These are phyloP conservation scores for Colaptes auratus DNA, from an alignment of 2,113 vertebrate genomes.

Conservation along the genomic window DNA sequence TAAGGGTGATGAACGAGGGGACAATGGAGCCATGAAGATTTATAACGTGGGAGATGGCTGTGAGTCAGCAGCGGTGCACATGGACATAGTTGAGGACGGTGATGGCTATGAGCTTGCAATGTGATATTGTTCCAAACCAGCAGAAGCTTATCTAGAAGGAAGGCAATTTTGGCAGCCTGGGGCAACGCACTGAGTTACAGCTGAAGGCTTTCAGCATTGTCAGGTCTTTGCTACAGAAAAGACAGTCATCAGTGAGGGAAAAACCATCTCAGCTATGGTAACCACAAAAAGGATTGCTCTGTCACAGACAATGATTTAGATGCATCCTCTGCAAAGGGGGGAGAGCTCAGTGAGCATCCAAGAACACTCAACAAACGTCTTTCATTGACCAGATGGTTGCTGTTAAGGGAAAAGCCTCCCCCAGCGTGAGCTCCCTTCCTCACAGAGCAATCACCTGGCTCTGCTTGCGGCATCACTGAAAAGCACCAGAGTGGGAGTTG, in stretches of 20 bases:
- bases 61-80: not conserved
- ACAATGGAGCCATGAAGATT: not conserved
- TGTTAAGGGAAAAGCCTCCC: not conserved
- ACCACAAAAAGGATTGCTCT: not conserved
- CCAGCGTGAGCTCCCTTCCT: not conserved
- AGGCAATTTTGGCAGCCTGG: not conserved
- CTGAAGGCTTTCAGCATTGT: accelerated
- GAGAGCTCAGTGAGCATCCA: not conserved
- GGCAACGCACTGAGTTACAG: not conserved
- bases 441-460: not conserved
- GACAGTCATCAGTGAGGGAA: not conserved
- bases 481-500: not conserved
- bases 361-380: not conserved
- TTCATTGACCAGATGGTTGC: not conserved
- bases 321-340: not conserved
- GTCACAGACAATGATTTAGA: not conserved
- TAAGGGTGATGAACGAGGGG: not conserved
- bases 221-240: not conserved
- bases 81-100: not conserved
- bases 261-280: not conserved
- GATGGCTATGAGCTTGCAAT: not conserved
- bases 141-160: not conserved
- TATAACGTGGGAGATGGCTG: not conserved
- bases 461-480: not conserved
- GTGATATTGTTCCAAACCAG: conserved; percentile 45